Base-by-base conservation (phyloP, 2,113 vertebrate species). In the Opisthocomus hoazin region DNA sequence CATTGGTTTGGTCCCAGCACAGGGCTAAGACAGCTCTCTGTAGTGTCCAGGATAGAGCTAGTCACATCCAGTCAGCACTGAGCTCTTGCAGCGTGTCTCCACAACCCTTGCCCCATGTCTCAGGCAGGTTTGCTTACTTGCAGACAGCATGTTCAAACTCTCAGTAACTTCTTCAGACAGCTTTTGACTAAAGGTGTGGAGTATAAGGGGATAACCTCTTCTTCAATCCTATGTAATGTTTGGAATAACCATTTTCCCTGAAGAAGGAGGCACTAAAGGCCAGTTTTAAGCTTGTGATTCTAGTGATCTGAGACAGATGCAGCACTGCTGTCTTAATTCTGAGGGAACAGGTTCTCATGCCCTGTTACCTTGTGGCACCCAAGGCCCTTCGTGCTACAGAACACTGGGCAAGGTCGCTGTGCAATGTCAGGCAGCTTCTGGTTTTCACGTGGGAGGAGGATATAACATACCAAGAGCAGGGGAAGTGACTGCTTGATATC, bases 321-420 rank as follows among this genome's bases (percentile, higher is more conserved):
- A 58, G 36, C 36, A 53, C 24, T n/a, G 37, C 58, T 70, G 8
- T 20, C 36, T 61, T 53, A 14, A 14, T 2, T 60, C 10, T 29
- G 41, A 65, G 15, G 18, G 32, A 89, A 57, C 10, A 74, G 3
- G 5, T 73, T 76, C 46, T 84, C 4, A 0, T 80, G 12, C 29
- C 34, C 19, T 50, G 4, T 64, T 60, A 39, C 26, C 3, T 69
- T 50, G 37, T 58, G 77, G 50, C 10, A 50, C 11, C 12, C 3
- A 3, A 87, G 15, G 14, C 27, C 32, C 21, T 74, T 86, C 21
- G 8, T 0, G 0, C 16, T 30, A 2, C 36, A 21, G 64, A 91
- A 48, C 22, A 46, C 46, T 53, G 37, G 57, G 29, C 22, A 73
- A 8, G 0, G 0, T 27, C 66, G 63, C 54, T 54, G 3, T n/a